phyloP scores from a whole-genome alignment of 2,113 vertebrate genomes.

The Tupaia chinensis region DNA sequence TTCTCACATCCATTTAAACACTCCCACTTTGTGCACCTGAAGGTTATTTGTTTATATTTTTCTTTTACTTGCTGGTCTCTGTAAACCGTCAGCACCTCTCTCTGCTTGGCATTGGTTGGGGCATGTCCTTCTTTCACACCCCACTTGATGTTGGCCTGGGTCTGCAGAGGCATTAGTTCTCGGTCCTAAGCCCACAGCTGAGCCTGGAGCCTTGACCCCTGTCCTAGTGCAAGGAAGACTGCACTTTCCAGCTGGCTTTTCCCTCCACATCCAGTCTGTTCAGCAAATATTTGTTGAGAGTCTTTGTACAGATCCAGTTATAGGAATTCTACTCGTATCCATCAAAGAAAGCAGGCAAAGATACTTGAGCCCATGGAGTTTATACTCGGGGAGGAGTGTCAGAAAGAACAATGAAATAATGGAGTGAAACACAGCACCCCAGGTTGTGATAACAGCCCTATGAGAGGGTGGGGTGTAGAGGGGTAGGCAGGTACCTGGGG shows the following conservation, averaged over 20 bases:
- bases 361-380: no score
- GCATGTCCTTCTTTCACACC: accelerated
- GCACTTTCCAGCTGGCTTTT: neutral
- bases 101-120: neutral
- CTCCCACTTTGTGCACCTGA: neutral
- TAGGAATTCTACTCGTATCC: no score
- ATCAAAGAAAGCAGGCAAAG: no score
- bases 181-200: neutral
- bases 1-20: neutral
- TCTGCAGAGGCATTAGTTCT: neutral
- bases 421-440: neutral
- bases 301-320: neutral
- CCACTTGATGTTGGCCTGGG: neutral
- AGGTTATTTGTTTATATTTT: neutral
- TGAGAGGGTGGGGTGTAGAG: neutral
- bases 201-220: neutral
- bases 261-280: no score
- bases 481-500: no score
- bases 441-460: neutral
- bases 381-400: neutral
- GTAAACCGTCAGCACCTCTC: neutral
- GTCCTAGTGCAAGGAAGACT: neutral
- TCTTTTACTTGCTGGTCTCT: neutral
- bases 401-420: neutral
- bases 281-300: neutral